Evolutionary conservation across 2,113 vertebrate species (phyloP).

Genomic region (Grus americana): DNA sequence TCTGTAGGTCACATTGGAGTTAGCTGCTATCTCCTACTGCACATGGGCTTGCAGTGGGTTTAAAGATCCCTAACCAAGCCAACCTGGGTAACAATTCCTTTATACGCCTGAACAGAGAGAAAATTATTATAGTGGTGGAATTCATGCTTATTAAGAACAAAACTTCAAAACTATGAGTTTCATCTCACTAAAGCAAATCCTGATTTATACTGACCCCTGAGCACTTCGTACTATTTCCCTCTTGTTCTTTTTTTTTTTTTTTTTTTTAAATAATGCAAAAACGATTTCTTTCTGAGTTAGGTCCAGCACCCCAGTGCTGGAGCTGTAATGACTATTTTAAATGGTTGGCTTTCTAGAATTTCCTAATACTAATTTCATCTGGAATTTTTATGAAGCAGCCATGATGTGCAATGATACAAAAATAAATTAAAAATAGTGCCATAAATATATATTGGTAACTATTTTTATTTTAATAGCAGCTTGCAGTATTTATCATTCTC

Average conservation of each 20-base stretch:
- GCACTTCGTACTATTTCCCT: too few relatives aligned
- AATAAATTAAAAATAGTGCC: neutral
- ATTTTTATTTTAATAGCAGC: neutral
- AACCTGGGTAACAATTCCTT: fast-evolving
- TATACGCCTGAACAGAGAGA: neutral
- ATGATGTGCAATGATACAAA: neutral
- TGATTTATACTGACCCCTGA: neutral
- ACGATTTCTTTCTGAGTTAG: neutral
- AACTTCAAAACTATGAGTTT: neutral
- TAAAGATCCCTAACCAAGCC: neutral
- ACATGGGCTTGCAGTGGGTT: neutral
- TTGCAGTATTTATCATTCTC: neutral
- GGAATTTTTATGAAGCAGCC: neutral
- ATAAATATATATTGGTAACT: neutral
- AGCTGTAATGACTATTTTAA: neutral
- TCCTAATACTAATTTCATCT: neutral
- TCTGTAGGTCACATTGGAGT: neutral
- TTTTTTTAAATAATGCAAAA: neutral
- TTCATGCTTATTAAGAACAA: neutral
- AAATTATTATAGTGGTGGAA: neutral
- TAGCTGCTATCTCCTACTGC: neutral
- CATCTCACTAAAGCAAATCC: neutral
- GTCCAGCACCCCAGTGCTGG: neutral
- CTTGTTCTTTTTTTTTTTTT: neutral
- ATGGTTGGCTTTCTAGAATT: neutral